Evolutionary conservation across 2,113 vertebrate species (phyloP), one percentile per base, ranked within the genome.

Genomic region (Scopus umbretta): DNA sequence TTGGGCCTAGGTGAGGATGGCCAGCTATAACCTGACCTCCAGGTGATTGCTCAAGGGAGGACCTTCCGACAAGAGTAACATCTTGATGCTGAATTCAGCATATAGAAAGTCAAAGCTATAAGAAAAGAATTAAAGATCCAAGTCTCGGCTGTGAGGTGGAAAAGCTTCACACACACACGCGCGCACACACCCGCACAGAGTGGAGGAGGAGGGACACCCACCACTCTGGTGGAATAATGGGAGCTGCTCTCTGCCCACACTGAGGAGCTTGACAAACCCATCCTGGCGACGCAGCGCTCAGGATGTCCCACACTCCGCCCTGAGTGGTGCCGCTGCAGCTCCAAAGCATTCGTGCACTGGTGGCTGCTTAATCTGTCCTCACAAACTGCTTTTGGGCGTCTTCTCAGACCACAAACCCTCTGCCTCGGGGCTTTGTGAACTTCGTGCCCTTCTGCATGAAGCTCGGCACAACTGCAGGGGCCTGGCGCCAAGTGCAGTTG

Each of bases 241-340:
- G 19, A 71, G 9, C 22, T 1, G 2, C 58, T 63, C 26, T 11
- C 10, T 50, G n/a, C 16, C 43, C 3, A 2, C 16, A 6, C 38
- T 18, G 15, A 14, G 26, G 65, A 49, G 34, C 19, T 7, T 25
- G 26, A 16, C 15, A 52, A 79, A 32, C 19, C 49, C 50, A 6
- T 15, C 3, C 0, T 21, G 22, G 23, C 3, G 3, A 32, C 42
- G 32, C 32, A 23, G 32, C 42, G 42, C 5, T 34, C 5, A 3
- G 22, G n/a, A 59, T 1, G 3, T 34, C 20, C 23, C 56, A 3
- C 1, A 1, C 7, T 10, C 52, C 1, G 1, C 42, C 3, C 11
- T 38, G 53, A 1, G 2, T 3, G 2, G 11, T 11, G 23, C n/a
- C 1, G 2, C 25, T 71, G 56, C 30, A 56, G 15, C 43, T n/a